Evolutionary conservation across 2,797 vertebrate genomes (phyloP).

Genomic region (Pogoniulus pusillus): DNA sequence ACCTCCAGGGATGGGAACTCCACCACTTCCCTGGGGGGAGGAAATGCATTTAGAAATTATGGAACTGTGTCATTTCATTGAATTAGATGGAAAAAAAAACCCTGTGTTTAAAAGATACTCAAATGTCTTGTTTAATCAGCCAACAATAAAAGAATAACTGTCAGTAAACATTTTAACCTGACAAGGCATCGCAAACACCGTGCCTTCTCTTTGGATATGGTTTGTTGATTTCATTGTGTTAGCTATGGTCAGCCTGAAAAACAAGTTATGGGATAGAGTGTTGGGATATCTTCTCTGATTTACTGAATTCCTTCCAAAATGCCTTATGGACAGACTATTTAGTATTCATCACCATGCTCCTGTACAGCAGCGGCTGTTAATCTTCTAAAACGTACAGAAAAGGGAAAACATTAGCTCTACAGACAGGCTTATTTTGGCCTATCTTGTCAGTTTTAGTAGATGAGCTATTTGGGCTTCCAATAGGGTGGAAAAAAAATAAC

Average conservation of each 20-base stretch:
- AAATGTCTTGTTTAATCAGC: not conserved
- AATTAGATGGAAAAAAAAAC: not conserved
- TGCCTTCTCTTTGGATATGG: not conserved
- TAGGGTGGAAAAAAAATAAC: not conserved
- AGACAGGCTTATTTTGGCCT: conserved; percentile 1
- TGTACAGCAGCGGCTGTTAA: conserved; percentile 49
- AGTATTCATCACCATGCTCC: conserved; percentile 40
- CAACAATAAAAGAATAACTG: not conserved
- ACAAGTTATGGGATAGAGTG: not conserved
- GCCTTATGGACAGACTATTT: conserved; percentile 28
- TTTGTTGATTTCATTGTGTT: not conserved
- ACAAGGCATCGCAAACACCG: not conserved
- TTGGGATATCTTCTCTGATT: not conserved
- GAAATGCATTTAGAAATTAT: not conserved
- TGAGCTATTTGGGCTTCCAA: not conserved
- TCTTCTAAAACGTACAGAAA: conserved; percentile 41
- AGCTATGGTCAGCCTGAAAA: not conserved
- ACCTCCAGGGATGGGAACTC: too few relatives aligned
- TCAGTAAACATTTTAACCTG: not conserved
- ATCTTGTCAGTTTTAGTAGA: not conserved
- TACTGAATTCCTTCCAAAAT: conserved; percentile 41
- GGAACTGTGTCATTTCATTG: not conserved
- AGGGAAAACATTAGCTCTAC: not conserved
- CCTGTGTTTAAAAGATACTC: not conserved
- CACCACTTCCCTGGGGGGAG: too few relatives aligned